These are phyloP conservation scores for Tetranychus urticae DNA, from an alignment of 1,140 invertebrate genomes.

Conservation along the genomic window DNA sequence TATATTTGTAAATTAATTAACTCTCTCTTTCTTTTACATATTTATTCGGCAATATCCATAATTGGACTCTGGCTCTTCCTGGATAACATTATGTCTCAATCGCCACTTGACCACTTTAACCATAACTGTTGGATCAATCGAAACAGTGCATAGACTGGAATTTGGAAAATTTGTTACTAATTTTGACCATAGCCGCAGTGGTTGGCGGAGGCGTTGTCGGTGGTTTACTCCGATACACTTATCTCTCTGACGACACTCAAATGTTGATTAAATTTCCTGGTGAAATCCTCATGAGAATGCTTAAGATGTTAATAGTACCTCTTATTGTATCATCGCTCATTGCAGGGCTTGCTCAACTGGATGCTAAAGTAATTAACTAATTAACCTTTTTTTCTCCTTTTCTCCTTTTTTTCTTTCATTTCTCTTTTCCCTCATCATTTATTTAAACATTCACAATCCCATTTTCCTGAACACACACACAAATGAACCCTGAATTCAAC, in stretches of 20 bases:
- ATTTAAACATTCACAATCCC: no score
- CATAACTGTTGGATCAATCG: no score
- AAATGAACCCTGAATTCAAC: no score
- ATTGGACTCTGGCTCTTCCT: no score
- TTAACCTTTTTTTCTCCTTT: background rate
- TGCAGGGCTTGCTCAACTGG: constrained; percentile 20
- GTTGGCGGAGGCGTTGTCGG: constrained; percentile 23
- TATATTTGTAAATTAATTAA: no score
- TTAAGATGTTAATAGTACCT: constrained; percentile 26
- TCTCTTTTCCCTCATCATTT: no score
- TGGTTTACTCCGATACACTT: constrained; percentile 14
- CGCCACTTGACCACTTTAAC: no score
- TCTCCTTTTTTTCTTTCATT: background rate
- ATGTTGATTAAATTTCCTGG: constrained; percentile 24
- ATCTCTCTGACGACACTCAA: constrained; percentile 15
- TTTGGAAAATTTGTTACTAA: constrained; percentile 20
- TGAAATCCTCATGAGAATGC: constrained; percentile 25
- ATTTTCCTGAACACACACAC: no score
- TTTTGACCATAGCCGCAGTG: constrained; percentile 25
- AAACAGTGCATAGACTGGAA: background rate
- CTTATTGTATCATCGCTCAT: constrained; percentile 25
- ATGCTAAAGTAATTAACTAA: constrained; percentile 12
- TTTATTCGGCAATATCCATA: no score
- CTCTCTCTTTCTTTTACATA: no score
- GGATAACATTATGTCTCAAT: no score